These are phyloP conservation scores for Ochropleura plecta DNA, from an alignment of 2,888 invertebrate genomes.

Conservation along the genomic window DNA sequence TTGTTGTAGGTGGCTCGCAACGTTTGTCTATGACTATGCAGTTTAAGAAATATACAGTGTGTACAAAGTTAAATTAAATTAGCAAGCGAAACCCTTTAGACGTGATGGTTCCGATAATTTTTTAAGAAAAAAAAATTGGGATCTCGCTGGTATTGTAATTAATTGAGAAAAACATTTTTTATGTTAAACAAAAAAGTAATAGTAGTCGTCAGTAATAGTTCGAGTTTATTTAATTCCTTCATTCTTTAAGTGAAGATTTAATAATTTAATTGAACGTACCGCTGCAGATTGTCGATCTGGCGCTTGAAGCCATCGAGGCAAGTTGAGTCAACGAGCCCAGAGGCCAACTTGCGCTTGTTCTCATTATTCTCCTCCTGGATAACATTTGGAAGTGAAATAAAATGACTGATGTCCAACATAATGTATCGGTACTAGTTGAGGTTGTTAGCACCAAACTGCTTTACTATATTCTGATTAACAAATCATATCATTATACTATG, in stretches of 20 bases:
- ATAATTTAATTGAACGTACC: constrained; percentile 81
- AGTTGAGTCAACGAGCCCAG: constrained; percentile 88
- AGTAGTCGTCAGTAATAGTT: neutral
- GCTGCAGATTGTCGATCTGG: constrained; percentile 93
- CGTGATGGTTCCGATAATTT: neutral
- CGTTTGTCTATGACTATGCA: neutral
- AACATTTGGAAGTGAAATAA: neutral
- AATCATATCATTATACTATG: neutral
- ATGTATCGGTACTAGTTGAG: no score
- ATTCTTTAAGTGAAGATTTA: neutral
- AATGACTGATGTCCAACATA: neutral
- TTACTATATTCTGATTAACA: neutral
- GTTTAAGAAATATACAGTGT: neutral
- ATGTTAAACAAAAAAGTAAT: neutral
- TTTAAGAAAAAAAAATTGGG: neutral
- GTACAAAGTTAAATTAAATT: neutral
- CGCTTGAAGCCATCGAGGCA: constrained; percentile 92
- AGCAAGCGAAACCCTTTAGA: neutral
- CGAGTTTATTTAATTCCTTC: neutral
- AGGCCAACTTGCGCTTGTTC: constrained; percentile 87
- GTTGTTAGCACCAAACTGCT: no score
- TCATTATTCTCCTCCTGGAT: constrained; percentile 87
- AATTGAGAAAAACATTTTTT: neutral
- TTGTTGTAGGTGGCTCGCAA: no score
- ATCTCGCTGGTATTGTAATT: neutral